Evolutionary conservation across 2,888 invertebrate genomes (phyloP), one percentile per base, ranked within the genome.

Genomic region (Aplocera efformata): DNA sequence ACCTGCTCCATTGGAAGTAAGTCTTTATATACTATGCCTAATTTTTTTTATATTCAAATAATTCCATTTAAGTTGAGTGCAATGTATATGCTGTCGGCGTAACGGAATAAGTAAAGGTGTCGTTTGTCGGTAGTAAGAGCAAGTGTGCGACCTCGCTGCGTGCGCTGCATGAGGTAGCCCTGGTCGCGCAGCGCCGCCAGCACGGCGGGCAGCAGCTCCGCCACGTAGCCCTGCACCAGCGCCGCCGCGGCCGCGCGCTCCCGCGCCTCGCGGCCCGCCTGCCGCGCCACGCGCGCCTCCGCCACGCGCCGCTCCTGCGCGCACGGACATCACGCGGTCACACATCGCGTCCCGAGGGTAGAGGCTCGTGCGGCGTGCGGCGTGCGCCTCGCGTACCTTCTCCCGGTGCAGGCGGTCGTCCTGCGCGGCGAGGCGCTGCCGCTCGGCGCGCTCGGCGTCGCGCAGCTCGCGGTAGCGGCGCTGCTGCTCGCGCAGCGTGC

Each of bases 171-270:
- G 40, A 93, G 84, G 78, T 91, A 91, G 11, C 95, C 95, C 67
- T 94, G 93, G 66, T 92, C 91, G 60, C 93, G 91, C 55, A 97
- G 90, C 35, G 93, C 94, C 59, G 94, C 94, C 56, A 97, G 90
- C 53, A 96, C 95, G 33, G 93, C 90, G 8, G 97, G 97, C 64
- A 97, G 90, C 65, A 97, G 90, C 76, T 95, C 95, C 11, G 94
- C 94, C 72, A 97, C 92, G 80, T 96, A 96, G 48, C 95, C 95
- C 63, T 94, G 94, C 68, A 96, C 91, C 46, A 97, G 91, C 49
- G 94, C 93, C 13, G 94, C 92, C 1, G 95, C 95, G 1, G 94
- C 94, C 24, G 95, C 93, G 46, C 95, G 93, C 68, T 94, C 93
- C 60, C 95, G 93, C 62, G 94, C 94, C 79, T 94, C 94, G 51